A percentile compares a stretch with the other conserved stretches of the same genome.
Evolutionary conservation across 1,140 invertebrate species (phyloP).

Genomic region (Bombus difficillimus): DNA sequence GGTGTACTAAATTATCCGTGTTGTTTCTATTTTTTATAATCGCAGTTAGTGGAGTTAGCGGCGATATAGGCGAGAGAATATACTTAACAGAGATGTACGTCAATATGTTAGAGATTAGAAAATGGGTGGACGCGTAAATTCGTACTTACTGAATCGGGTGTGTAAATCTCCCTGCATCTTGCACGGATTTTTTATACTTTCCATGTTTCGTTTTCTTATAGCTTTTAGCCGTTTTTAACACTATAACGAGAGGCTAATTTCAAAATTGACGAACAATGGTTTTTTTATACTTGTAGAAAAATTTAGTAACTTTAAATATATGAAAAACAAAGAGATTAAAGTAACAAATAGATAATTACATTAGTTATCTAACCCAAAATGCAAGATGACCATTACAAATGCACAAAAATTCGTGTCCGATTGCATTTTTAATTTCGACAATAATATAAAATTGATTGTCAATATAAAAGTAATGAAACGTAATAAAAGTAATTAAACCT

Average conservation of each 20-base stretch:
- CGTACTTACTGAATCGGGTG: constrained; percentile 7
- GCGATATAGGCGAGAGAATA: constrained; percentile 40
- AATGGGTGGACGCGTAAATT: not conserved
- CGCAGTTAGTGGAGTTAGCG: constrained; percentile 65
- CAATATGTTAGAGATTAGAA: constrained; percentile 25
- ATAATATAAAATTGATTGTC: not conserved
- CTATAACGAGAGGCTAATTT: not conserved
- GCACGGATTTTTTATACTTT: not conserved
- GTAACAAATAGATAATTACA: not conserved
- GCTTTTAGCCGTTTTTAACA: not conserved
- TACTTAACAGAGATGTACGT: constrained; percentile 37
- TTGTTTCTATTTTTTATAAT: constrained; percentile 76
- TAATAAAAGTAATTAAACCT: not conserved
- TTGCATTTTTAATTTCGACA: not conserved
- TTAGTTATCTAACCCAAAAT: not conserved
- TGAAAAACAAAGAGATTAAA: not conserved
- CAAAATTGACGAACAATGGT: not conserved
- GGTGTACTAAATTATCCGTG: constrained; percentile 66
- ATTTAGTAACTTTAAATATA: not conserved
- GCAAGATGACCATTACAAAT: not conserved
- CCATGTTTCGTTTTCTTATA: not conserved
- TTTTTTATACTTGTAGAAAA: not conserved
- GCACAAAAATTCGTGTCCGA: not conserved
- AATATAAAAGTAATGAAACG: not conserved
- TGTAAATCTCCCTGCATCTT: not conserved